phyloP scores from a whole-genome alignment of 2,888 invertebrate genomes.

The Eupithecia subfuscata region DNA sequence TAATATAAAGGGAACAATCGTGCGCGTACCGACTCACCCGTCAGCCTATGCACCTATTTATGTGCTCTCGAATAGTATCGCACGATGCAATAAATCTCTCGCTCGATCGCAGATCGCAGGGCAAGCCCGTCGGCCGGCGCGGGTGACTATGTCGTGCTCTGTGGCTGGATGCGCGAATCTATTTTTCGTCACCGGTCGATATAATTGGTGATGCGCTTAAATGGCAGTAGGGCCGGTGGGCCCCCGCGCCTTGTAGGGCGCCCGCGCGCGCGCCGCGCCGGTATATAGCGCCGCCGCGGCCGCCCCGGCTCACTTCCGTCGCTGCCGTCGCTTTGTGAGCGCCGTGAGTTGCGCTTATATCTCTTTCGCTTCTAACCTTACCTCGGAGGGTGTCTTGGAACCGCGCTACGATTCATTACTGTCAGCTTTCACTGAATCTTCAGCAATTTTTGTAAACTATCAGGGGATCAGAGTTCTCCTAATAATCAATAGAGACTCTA shows the following conservation, averaged over 20 bases:
- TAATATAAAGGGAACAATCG: background rate
- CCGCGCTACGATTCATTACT: background rate
- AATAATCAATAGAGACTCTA: background rate
- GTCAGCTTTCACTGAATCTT: conserved; percentile 2
- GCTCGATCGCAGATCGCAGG: conserved; percentile 19
- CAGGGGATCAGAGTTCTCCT: background rate
- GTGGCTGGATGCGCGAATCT: conserved; percentile 45
- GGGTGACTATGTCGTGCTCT: conserved; percentile 16
- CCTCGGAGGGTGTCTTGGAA: background rate
- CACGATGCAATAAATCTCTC: conserved; percentile 33
- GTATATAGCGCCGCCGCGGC: conserved; percentile 42
- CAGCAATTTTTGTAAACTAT: background rate
- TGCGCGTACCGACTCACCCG: background rate
- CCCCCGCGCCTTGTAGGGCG: conserved; percentile 37
- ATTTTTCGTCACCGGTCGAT: conserved; percentile 52
- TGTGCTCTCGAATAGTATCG: conserved; percentile 23
- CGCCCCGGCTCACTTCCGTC: conserved; percentile 46
- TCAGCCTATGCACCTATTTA: conserved; percentile 3
- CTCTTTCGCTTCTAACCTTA: conserved; percentile 8
- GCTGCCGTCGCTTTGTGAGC: conserved; percentile 39
- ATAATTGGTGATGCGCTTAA: conserved; percentile 61
- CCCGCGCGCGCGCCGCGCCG: conserved; percentile 20
- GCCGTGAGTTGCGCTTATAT: conserved; percentile 44
- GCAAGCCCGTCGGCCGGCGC: background rate
- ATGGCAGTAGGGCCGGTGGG: conserved; percentile 51